Percentiles rank a stretch among this genome's conserved stretches.
Evolutionary conservation across 37 sponge, comb jelly and placozoan genomes (phyloP).

Genomic region (Cliona cf. orientalis): DNA sequence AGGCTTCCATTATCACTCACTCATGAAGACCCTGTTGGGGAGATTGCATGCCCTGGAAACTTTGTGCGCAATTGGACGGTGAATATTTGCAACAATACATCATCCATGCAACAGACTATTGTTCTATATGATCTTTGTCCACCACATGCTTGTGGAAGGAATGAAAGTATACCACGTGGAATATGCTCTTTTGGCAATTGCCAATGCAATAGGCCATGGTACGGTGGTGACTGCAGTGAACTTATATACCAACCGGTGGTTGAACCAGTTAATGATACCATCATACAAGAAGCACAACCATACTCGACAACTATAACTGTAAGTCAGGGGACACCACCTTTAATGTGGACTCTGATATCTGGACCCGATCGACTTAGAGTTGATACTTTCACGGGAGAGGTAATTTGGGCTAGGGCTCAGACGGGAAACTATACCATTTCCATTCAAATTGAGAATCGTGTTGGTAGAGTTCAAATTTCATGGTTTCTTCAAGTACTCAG

Average conservation of each 20-base stretch:
- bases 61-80: slow-evolving; percentile 37
- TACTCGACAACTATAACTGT: not conserved
- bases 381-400: not conserved
- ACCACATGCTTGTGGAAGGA: slow-evolving; percentile 30
- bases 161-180: slow-evolving; percentile 27
- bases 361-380: slow-evolving; percentile 4
- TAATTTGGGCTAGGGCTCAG: slow-evolving; percentile 29
- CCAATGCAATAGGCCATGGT: slow-evolving; percentile 33
- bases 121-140: slow-evolving; percentile 24
- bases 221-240: slow-evolving; percentile 14
- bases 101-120: slow-evolving; percentile 5
- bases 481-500: slow-evolving; percentile 19
- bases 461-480: not conserved
- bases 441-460: slow-evolving; percentile 22
- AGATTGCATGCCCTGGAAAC: not conserved
- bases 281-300: slow-evolving; percentile 14
- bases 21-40: not conserved
- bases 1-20: not conserved
- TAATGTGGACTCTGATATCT: slow-evolving; percentile 22
- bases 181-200: slow-evolving; percentile 21
- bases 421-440: slow-evolving; percentile 36
- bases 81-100: not conserved
- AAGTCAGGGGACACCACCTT: slow-evolving; percentile 22
- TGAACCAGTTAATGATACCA: slow-evolving; percentile 18
- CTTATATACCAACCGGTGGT: slow-evolving; percentile 11